These are phyloP conservation scores for Tolypeutes matacus DNA, from an alignment of 2,797 vertebrate species.

Conservation along the genomic window DNA sequence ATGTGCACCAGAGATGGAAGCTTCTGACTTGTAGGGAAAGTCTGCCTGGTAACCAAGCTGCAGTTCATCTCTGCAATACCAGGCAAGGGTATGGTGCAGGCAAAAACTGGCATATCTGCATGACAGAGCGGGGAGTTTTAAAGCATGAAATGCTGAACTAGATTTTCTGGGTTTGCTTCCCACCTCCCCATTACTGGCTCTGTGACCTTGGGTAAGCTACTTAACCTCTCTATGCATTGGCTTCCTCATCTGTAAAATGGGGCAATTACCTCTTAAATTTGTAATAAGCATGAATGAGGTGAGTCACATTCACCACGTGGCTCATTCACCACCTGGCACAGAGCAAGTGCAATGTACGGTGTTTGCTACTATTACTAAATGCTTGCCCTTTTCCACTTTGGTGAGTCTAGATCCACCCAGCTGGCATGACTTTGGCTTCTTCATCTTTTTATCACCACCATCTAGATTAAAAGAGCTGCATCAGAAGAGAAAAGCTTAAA, in stretches of 20 bases:
- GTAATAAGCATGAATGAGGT: not conserved
- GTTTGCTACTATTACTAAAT: not conserved
- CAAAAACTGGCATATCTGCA: rapidly evolving
- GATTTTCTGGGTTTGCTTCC: not conserved
- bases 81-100: not conserved
- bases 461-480: not conserved
- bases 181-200: not conserved
- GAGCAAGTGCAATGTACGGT: not conserved
- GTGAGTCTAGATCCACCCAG: not conserved
- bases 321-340: not conserved
- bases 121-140: not conserved
- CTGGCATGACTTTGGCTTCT: not conserved
- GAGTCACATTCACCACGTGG: not conserved
- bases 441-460: not conserved
- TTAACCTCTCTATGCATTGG: not conserved
- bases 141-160: not conserved
- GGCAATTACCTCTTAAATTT: not conserved
- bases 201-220: not conserved
- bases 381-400: not conserved
- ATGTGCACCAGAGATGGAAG: not conserved
- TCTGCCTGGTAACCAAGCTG: not conserved
- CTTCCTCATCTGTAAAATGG: not conserved
- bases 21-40: constrained; percentile 39
- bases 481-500: not conserved
- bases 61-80: not conserved